phyloP scores from a whole-genome alignment of 2,797 vertebrate genomes.

The Okamejei kenojei region DNA sequence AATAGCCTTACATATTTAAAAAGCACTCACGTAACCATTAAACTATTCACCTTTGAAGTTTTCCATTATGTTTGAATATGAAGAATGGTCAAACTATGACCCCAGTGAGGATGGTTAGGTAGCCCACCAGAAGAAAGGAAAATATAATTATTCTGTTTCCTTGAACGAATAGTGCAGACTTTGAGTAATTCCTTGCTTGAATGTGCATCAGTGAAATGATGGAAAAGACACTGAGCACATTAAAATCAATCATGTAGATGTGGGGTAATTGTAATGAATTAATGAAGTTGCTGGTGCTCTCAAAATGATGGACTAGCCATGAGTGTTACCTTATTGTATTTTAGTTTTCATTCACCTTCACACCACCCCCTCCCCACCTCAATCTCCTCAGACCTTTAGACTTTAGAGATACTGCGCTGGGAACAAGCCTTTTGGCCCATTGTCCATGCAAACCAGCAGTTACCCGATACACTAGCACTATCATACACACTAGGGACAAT shows the following conservation, averaged over 20 bases:
- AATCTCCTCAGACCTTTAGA: not conserved
- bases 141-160: not conserved
- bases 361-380: not conserved
- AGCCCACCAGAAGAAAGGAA: slow-evolving; percentile 2
- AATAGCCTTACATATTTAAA: not conserved
- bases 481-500: too few relatives aligned
- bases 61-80: not conserved
- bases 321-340: not conserved
- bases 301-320: not conserved
- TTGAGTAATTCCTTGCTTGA: not conserved
- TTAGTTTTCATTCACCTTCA: not conserved
- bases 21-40: not conserved
- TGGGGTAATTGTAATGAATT: not conserved
- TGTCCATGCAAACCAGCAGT: too few relatives aligned
- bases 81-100: not conserved
- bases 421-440: too few relatives aligned
- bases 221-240: not conserved
- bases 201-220: not conserved
- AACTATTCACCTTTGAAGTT: not conserved
- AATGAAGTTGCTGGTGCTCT: not conserved
- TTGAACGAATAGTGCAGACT: not conserved
- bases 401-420: too few relatives aligned
- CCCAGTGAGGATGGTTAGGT: not conserved
- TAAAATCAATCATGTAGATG: not conserved
- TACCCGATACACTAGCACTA: too few relatives aligned